A percentile compares a stretch with the other conserved stretches of the same genome.
Conservation (phyloP, 2,888 invertebrate species). For the Fragum sueziense region DNA sequence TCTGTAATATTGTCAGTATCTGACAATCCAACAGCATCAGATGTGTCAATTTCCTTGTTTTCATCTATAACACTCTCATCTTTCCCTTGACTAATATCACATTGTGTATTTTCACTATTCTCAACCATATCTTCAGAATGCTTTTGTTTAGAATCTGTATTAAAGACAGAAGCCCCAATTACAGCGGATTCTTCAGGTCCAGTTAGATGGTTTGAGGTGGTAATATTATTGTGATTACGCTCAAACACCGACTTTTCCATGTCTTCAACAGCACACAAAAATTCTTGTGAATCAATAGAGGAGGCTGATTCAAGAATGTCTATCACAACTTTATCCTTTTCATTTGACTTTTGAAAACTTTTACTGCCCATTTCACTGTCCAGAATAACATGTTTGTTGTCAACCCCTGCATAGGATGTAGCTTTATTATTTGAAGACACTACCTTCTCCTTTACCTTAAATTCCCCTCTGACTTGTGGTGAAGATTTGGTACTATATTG, state of each 20-base stretch:
- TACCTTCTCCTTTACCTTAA: too few species aligned
- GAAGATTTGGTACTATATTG: too few species aligned
- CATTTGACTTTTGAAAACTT: neutral
- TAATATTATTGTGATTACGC: too few species aligned
- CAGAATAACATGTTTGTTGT: too few species aligned
- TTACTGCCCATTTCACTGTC: too few species aligned
- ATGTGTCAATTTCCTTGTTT: neutral
- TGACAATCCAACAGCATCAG: neutral
- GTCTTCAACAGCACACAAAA: neutral
- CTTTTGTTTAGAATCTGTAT: neutral
- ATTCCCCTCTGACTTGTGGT: too few species aligned
- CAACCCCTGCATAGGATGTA: too few species aligned
- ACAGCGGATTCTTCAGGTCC: neutral
- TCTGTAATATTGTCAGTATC: neutral
- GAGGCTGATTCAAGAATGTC: neutral
- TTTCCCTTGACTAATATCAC: neutral
- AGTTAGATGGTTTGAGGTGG: too few species aligned
- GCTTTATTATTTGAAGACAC: too few species aligned
- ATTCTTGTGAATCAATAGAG: constrained; percentile 1
- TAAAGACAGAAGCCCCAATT: neutral
- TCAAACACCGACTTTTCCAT: neutral
- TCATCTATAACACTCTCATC: neutral
- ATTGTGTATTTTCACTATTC: neutral
- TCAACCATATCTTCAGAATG: neutral
- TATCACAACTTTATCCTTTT: neutral